Base-by-base conservation (phyloP, 2,888 invertebrate species). In the Dolichomitus sp. region DNA sequence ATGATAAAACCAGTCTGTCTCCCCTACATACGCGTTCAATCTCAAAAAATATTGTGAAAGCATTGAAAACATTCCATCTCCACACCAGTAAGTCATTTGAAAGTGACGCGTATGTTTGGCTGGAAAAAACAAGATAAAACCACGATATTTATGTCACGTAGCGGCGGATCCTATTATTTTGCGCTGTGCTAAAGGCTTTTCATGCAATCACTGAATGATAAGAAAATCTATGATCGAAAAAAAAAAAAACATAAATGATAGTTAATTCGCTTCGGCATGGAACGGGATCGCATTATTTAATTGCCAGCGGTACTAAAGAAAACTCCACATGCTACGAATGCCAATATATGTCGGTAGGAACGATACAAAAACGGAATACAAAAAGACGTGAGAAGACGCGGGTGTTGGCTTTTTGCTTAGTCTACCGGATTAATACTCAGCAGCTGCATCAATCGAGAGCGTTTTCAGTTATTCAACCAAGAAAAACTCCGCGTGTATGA, bases 61-160 rank as follows among this genome's bases (percentile, higher is more conserved):
- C 30, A 7, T 23, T n/a, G 27, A 3, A 33, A 7, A n/a, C 48
- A 66, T 66, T 50, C 11, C 4, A 50, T 66, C 12, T 5, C 33
- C 50, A 14, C 50, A 68, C 19, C 4, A 19, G 19, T 37, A 54
- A 52, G 19, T 37, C n/a, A 14, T 14, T 69, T 11, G 37, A 52
- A 14, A 33, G 11, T 30, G 17, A 48, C 19, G 33, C 23, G 14
- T 14, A 52, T 17, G 19, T 27, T 65, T 17, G 37, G n/a, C 6
- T 74, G 30, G 42, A 54, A 12, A 54, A 74, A 74, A 74, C 65
- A 74, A 74, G 74, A 74, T 74, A 74, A 74, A 74, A 65, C 23
- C 7, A 54, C 45, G 27, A 19, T 65, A 74, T 74, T 74, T 54
- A 54, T 37, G 68, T 52, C 19, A n/a, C 68, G 17, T 66, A 27